phyloP scores from a whole-genome alignment of 2,113 vertebrate species.

The Amphiprion ocellaris region DNA sequence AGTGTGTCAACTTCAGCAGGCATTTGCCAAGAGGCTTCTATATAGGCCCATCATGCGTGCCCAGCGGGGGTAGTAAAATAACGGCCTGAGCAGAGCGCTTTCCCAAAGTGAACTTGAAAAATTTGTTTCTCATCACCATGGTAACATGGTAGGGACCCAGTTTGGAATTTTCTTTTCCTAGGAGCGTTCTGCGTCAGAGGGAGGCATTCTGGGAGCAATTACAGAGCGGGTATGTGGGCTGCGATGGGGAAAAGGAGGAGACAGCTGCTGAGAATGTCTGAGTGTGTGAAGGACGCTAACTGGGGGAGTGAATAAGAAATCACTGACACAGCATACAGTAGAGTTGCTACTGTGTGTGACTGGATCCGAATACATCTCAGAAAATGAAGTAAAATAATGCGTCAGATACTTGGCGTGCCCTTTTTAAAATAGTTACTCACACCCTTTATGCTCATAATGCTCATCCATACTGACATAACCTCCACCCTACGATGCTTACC shows the following conservation, averaged over 20 bases:
- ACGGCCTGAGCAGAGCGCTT: constrained; percentile 34
- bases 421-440: constrained; percentile 16
- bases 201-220: constrained; percentile 77
- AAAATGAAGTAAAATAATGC: background rate
- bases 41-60: constrained; percentile 4
- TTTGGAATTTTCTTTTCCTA: constrained; percentile 63
- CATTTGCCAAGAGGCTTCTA: constrained; percentile 51
- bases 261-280: constrained; percentile 55
- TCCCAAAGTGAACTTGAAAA: constrained; percentile 48
- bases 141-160: constrained; percentile 37
- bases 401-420: background rate
- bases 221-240: constrained; percentile 66
- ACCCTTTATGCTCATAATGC: constrained; percentile 3
- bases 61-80: constrained; percentile 37
- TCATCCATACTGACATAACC: constrained; percentile 9
- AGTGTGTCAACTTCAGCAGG: constrained; percentile 65
- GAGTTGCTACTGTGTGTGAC: background rate
- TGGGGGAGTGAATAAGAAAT: constrained; percentile 31
- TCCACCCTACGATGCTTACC: constrained; percentile 3
- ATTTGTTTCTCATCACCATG: constrained; percentile 66
- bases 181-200: constrained; percentile 63
- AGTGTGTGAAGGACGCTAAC: constrained; percentile 49
- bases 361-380: background rate
- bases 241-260: constrained; percentile 53
- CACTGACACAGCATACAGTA: constrained; percentile 7